phyloP scores from a whole-genome alignment of 1,140 invertebrate species.

The Pseudobourletiella spinata region DNA sequence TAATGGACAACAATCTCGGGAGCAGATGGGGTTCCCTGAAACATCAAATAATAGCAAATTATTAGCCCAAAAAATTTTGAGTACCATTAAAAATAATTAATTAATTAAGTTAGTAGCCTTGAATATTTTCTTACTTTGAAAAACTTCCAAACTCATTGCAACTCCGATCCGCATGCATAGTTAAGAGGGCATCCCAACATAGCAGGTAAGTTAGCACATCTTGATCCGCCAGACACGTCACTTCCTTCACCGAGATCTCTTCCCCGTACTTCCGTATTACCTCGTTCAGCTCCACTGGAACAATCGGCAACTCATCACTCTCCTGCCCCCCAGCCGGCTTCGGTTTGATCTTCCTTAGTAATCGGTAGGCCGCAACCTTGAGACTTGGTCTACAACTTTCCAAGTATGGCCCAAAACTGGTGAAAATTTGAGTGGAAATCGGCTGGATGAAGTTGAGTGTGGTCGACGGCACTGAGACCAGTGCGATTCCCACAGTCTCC shows the following conservation, averaged over 20 bases:
- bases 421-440: neutral
- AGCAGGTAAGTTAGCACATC: constrained; percentile 1
- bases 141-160: constrained; percentile 31
- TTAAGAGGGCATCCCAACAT: constrained; percentile 23
- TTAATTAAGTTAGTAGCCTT: neutral
- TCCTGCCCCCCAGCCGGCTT: neutral
- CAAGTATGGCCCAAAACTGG: constrained; percentile 6
- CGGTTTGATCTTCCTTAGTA: constrained; percentile 13
- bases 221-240: neutral
- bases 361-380: constrained; percentile 10
- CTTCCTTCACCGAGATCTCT: neutral
- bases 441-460: constrained; percentile 26
- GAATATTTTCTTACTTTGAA: constrained; percentile 21
- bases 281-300: constrained; percentile 19
- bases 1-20: constrained; percentile 10
- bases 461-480: constrained; percentile 11
- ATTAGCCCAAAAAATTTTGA: neutral
- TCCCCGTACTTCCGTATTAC: constrained; percentile 1
- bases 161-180: constrained; percentile 17
- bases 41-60: neutral
- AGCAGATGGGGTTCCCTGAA: constrained; percentile 17
- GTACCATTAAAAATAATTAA: neutral
- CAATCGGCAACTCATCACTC: constrained; percentile 18
- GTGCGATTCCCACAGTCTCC: neutral
- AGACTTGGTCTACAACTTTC: neutral